Base-by-base conservation (phyloP, 2,888 invertebrate genomes). In the Slavum lentiscoides region DNA sequence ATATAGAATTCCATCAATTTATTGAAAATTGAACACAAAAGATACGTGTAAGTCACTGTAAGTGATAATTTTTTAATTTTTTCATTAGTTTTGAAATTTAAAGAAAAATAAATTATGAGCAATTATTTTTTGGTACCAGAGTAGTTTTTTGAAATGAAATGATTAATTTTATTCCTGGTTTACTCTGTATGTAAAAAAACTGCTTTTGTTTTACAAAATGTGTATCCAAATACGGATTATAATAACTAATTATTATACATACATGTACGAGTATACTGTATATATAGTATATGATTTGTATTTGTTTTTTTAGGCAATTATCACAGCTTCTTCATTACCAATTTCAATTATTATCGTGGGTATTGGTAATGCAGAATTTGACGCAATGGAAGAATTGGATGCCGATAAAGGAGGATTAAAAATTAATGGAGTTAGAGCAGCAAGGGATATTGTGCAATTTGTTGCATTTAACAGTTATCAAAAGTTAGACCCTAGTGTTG, bases 371-470 rank as follows among this genome's bases (percentile, higher is more conserved):
- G 85, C 85, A 59, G 85, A 85, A 53, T 85, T 85, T 82, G 82
- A 83, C 17, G 85, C 85, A 8, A 85, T 85, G 85, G 85, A 85
- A 73, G 82, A 83, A 23, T 82, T 85, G 53, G 85, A 85, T 80
- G 85, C 85, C 8, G 85, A 85, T 82, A 84, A 84, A 15, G 84
- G 84, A 9, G 84, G 84, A 9, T 81, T 85, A n/a, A 82, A 83
- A 64, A 82, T 83, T 3, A 82, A 82, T 43, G 85, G 85, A 9
- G 81, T 82, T n/a, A 83, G 82, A 73, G 90, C 90, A 62, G 87
- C 87, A 62, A 85, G 90, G 81, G 90, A 90, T 85, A 90, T 90
- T 83, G 90, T 90, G 2, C 90, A 89, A 87, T 89, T 89, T 86
- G 89, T 89, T 17, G 89, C 89, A 23, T 88, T 89, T 84, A 85